Conservation (phyloP, 2,113 vertebrate genomes). For the Himantopus leucocephalus region DNA sequence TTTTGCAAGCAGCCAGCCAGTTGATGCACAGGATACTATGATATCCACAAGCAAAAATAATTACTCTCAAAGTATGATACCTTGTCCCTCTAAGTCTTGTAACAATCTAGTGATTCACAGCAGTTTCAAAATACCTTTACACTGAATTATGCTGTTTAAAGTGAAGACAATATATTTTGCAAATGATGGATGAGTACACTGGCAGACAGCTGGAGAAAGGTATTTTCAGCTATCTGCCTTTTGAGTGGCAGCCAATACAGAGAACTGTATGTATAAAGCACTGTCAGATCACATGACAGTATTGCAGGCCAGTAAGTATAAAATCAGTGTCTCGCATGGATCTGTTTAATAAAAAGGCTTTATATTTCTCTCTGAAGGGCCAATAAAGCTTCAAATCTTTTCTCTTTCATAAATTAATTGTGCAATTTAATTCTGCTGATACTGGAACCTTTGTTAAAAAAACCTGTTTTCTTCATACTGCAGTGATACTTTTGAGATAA, state of each 20-base stretch:
- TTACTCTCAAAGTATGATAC: rapidly evolving
- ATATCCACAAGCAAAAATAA: not conserved
- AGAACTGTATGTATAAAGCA: not conserved
- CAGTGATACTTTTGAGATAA: not conserved
- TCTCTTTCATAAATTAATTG: not conserved
- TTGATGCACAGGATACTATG: not conserved
- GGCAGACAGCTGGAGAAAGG: not conserved
- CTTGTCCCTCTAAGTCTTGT: not conserved
- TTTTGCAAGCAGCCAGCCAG: not conserved
- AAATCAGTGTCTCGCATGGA: not conserved
- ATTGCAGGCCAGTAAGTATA: not conserved
- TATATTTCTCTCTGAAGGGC: not conserved
- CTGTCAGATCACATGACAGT: not conserved
- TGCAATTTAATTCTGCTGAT: not conserved
- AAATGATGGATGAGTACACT: not conserved
- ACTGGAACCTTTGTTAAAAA: not conserved
- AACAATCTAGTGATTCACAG: not conserved
- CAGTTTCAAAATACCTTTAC: not conserved
- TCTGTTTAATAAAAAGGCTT: not conserved
- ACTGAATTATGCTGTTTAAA: not conserved
- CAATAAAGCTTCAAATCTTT: not conserved
- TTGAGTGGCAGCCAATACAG: not conserved
- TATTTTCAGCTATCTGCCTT: not conserved
- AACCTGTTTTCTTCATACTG: not conserved
- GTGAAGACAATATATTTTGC: not conserved